These are phyloP conservation scores for Coremacera marginata DNA, from an alignment of 2,888 invertebrate genomes.

Conservation along the genomic window DNA sequence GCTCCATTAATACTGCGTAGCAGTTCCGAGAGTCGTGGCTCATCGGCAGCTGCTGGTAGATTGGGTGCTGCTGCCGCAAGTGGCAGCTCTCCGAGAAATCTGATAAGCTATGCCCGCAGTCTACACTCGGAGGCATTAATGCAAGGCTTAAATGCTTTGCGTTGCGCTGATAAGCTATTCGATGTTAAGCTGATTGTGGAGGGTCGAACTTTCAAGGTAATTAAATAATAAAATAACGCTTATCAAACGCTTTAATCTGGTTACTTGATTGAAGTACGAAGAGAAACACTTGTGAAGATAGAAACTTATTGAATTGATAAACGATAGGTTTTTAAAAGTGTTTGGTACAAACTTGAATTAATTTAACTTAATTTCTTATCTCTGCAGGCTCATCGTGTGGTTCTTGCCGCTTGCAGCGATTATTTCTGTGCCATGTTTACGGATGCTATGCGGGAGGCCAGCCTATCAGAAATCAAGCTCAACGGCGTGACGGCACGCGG, in stretches of 20 bases:
- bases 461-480: conserved; percentile 75
- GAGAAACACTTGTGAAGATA: background rate
- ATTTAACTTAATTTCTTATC: background rate
- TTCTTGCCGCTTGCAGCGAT: conserved; percentile 79
- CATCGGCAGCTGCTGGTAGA: background rate
- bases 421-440: conserved; percentile 84
- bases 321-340: background rate
- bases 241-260: background rate
- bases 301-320: background rate
- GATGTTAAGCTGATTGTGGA: conserved; percentile 79
- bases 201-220: conserved; percentile 74
- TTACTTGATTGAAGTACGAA: background rate
- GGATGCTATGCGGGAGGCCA: conserved; percentile 76
- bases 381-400: conserved; percentile 76
- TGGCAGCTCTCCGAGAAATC: conserved; percentile 42
- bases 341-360: background rate
- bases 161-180: conserved; percentile 74
- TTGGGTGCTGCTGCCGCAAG: background rate
- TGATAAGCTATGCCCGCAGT: conserved; percentile 46
- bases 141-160: conserved; percentile 74
- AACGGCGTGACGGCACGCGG: conserved; percentile 78
- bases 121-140: conserved; percentile 54
- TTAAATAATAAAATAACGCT: conserved; percentile 46
- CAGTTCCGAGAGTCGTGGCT: conserved; percentile 45
- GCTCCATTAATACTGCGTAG: conserved; percentile 47